Conservation (phyloP, 2,797 vertebrate species). For the Chiloscyllium punctatum region DNA sequence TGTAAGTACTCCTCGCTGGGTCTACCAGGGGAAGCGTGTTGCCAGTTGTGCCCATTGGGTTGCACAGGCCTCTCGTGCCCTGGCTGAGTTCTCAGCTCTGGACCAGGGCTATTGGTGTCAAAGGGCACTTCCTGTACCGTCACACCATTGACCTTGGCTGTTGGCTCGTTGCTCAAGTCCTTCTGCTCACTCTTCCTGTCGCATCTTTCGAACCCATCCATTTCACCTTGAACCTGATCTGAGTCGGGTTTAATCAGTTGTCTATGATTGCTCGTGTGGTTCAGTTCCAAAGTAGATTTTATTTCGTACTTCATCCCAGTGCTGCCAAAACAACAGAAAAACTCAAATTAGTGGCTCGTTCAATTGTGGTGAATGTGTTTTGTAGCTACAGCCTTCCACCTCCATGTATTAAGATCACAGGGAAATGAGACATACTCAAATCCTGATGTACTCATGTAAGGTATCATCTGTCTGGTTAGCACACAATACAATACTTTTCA, state of each 20-base stretch:
- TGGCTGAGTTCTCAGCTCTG: conserved; percentile 44
- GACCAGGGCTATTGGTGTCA: conserved; percentile 56
- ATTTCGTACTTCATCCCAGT: not conserved
- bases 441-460: not conserved
- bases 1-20: conserved; percentile 54
- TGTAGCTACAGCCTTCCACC: not conserved
- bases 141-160: conserved; percentile 64
- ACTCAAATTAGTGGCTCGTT: not conserved
- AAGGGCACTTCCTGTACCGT: conserved; percentile 50
- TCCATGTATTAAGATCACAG: not conserved
- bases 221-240: conserved; percentile 58
- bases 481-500: too few species aligned
- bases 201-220: conserved; percentile 53
- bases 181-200: conserved; percentile 53
- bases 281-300: not conserved
- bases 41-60: conserved; percentile 64
- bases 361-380: not conserved
- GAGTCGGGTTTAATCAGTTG: not conserved
- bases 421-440: not conserved
- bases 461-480: too few species aligned
- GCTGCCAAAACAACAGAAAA: not conserved
- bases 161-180: conserved; percentile 54
- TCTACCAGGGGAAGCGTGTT: conserved; percentile 52
- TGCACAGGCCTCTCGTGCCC: conserved; percentile 48
- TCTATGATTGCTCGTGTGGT: not conserved